Evolutionary conservation across 1,140 invertebrate genomes (phyloP), one percentile per base, ranked within the genome.

Genomic region (Aphis craccivora): DNA sequence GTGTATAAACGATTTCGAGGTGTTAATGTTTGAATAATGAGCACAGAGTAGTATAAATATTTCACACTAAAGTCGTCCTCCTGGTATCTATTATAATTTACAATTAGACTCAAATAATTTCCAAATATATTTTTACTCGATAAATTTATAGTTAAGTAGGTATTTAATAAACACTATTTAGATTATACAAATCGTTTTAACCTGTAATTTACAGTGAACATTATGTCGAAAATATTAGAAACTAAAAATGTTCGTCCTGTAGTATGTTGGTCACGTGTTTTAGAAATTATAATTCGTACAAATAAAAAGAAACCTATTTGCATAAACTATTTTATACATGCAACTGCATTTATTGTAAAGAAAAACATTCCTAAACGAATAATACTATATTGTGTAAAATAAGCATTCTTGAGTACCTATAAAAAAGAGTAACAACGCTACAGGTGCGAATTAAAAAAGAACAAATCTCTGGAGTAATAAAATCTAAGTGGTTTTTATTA

Each of bases 401-500:
- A 76, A 18, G 60, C 18, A 37, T 83, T 37, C 81, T 20, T 23
- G 37, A 37, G 22, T 30, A n/a, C n/a, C n/a, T n/a, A 30, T 45
- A 88, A 11, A 84, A 88, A 88, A 48, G 22, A 43, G 37, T 30
- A 5, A 23, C 25, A 22, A 14, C 25, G 14, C 30, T 45, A 51
- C 90, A 48, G 67, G 67, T 35, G 67, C 30, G 67, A 60, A 81
- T 91, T 91, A 81, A 81, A n/a, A 91, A 76, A 60, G 40, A 76
- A 81, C 43, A 91, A 35, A 76, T 48, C 30, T 48, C 43, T 14
- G 25, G 89, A 30, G 60, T 7, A 91, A 91, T 81, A 67, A 91
- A 81, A 91, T 48, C 43, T 23, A 6, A 67, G n/a, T 88, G 87
- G 87, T 35, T 88, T 88, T 88, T 88, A 51, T 53, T 87, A 48